Evolutionary conservation across 2,888 invertebrate genomes (phyloP), one percentile per base, ranked within the genome.

Genomic region (Harpagoxenus sublaevis): DNA sequence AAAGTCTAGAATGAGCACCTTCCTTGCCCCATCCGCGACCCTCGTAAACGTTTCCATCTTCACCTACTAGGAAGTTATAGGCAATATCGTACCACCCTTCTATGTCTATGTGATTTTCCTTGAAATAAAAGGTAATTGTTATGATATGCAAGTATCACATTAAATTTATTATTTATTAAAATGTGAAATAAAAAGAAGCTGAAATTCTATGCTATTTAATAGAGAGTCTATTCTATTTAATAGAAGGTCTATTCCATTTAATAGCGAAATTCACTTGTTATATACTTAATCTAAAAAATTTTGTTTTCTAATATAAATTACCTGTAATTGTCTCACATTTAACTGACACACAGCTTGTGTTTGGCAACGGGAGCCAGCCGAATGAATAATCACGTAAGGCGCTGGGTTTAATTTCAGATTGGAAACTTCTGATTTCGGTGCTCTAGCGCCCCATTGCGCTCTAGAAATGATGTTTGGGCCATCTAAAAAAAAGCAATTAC

Each of bases 301-400:
- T 23, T 23, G 23, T 23, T 23, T 23, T 23, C 23, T 23, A 23
- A 23, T 23, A 23, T 23, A 23, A 23, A 23, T 89, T 48, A 91
- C 90, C 93, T 96, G 96, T 63, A 96, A 94, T 51, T 89, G 88
- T 92, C 94, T 93, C 15, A 96, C 92, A 88, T 92, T 90, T 3
- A 92, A 89, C 84, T 94, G 94, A 86, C 96, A 96, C 23, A 92
- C 87, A 8, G 92, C 92, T 82, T 90, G 91, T 3, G 92, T 94
- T 0, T 90, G 92, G 83, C 96, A 96, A 23, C 89, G 63, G 8
- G 92, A 89, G 1, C 93, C 92, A 6, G 92, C 94, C 3, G 95
- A 94, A 91, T 96, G 96, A 83, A 96, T 93, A 1, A 96, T 89
- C 1, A 96, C 94, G 2, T 94, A 94, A 12, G 95, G 93, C 3